Conservation (phyloP, 2,797 vertebrate genomes). For the Bradypodion pumilum region DNA sequence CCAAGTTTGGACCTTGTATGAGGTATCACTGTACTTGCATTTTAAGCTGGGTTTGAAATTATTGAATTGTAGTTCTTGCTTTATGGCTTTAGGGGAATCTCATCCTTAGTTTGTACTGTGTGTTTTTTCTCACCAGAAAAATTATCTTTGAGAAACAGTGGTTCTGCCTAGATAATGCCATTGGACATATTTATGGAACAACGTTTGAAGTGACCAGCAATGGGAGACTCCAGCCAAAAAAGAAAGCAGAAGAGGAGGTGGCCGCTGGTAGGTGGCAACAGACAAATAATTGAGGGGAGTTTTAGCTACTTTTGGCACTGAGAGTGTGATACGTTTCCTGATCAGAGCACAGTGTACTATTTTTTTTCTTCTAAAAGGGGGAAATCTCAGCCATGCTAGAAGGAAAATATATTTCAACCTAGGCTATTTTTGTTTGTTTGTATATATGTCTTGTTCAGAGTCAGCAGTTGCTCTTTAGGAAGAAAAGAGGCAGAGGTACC, state of each 20-base stretch:
- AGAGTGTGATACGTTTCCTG: background rate
- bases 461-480: background rate
- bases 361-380: too few species aligned
- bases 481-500: background rate
- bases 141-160: constrained; percentile 96
- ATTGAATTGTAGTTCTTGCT: background rate
- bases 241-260: constrained; percentile 71
- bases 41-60: background rate
- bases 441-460: background rate
- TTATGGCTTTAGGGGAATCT: background rate
- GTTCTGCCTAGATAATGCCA: constrained; percentile 90
- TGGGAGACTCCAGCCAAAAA: constrained; percentile 83
- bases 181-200: constrained; percentile 88
- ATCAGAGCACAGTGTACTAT: background rate
- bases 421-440: background rate
- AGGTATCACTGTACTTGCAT: too few species aligned
- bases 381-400: background rate
- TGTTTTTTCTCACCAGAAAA: constrained; percentile 79
- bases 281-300: background rate
- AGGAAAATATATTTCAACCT: background rate
- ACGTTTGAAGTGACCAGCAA: constrained; percentile 88
- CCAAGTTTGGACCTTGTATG: too few species aligned
- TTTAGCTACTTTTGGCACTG: background rate
- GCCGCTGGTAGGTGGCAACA: constrained; percentile 75
- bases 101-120: background rate